These are phyloP conservation scores for Hesperophylax magnus DNA, from an alignment of 1,140 invertebrate species.

Conservation along the genomic window DNA sequence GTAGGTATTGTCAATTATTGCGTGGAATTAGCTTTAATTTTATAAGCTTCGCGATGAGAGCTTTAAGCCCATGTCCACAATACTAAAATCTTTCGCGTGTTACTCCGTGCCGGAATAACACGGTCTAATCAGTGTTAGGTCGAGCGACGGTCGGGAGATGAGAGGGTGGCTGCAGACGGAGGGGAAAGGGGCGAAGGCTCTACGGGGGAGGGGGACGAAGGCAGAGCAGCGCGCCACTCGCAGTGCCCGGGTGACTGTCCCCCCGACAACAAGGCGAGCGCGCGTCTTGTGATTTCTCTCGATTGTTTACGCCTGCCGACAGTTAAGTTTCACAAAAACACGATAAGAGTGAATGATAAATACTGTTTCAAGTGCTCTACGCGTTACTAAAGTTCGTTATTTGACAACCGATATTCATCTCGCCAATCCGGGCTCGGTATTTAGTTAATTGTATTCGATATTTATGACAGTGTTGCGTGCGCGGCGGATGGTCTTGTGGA, in stretches of 20 bases:
- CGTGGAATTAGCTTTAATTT: too few species aligned
- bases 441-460: slow-evolving; percentile 38
- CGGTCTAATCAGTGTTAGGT: slow-evolving; percentile 57
- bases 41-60: background rate
- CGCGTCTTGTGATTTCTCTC: background rate
- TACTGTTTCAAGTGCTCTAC: background rate
- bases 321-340: background rate
- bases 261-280: slow-evolving; percentile 33
- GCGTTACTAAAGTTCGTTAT: background rate
- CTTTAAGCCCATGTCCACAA: background rate
- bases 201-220: slow-evolving; percentile 61
- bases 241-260: slow-evolving; percentile 51
- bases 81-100: slow-evolving; percentile 43
- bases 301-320: slow-evolving; percentile 23
- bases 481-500: slow-evolving; percentile 23
- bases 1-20: too few species aligned
- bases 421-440: slow-evolving; percentile 26
- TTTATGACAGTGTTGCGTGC: slow-evolving; percentile 43
- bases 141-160: slow-evolving; percentile 61
- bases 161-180: slow-evolving; percentile 55
- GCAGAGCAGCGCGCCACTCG: slow-evolving; percentile 60
- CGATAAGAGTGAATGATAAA: background rate
- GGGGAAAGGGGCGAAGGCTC: slow-evolving; percentile 51
- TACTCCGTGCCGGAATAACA: slow-evolving; percentile 41
- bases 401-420: background rate